Conservation (phyloP, 1,140 invertebrate genomes). For the Drosophila oshimai region DNA sequence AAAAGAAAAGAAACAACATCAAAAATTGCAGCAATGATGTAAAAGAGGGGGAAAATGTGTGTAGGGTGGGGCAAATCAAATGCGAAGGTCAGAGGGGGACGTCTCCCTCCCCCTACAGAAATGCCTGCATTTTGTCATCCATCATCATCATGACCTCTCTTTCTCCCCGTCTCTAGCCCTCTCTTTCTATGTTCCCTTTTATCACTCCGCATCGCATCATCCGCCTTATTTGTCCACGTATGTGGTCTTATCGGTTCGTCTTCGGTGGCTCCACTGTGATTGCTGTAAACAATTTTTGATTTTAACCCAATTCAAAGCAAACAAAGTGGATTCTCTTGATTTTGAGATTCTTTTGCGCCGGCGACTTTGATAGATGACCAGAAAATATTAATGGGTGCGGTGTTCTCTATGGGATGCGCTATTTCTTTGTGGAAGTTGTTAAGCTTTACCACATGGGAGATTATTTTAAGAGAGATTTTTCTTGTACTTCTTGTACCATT, state of each 20-base stretch:
- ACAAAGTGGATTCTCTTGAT: conserved; percentile 29
- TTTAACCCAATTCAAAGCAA: conserved; percentile 37
- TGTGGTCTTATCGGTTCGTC: conserved; percentile 20
- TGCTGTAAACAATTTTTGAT: conserved; percentile 29
- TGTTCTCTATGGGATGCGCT: neutral
- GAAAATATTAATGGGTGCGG: conserved; percentile 22
- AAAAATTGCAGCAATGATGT: conserved; percentile 35
- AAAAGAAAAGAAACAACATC: conserved; percentile 26
- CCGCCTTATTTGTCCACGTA: conserved; percentile 28
- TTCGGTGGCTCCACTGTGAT: neutral
- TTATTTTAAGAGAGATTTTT: conserved; percentile 22
- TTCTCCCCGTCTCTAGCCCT: neutral
- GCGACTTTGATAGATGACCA: conserved; percentile 35
- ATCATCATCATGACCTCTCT: conserved; percentile 49
- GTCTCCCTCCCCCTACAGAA: neutral
- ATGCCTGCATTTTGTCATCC: conserved; percentile 70
- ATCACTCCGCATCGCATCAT: conserved; percentile 23
- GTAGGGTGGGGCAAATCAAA: conserved; percentile 4
- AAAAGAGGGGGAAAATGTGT: neutral
- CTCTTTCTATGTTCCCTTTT: conserved; percentile 19
- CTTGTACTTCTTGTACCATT: too few relatives aligned
- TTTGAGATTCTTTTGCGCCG: conserved; percentile 8
- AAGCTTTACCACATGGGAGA: neutral
- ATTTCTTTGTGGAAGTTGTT: neutral
- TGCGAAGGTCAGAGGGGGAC: conserved; percentile 8